Evolutionary conservation across 37 sponge, comb jelly and placozoan species (phyloP).

Genomic region (Eunapius fragilis): DNA sequence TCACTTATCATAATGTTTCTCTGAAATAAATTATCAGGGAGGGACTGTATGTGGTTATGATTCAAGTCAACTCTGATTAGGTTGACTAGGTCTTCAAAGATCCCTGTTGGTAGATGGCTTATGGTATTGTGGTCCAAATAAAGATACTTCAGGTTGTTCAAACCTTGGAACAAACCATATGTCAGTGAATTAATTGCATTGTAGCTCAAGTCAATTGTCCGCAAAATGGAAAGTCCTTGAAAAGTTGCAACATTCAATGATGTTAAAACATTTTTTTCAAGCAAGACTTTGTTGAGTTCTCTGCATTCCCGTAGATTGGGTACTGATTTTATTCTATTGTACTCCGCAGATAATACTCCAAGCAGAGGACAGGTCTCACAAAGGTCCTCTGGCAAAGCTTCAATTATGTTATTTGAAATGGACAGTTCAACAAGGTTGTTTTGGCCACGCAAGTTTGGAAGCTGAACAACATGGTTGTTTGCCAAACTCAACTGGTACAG

Average conservation of each 20-base stretch:
- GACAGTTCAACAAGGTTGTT: constrained; percentile 6
- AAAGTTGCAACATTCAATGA: background rate
- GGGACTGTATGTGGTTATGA: constrained; percentile 10
- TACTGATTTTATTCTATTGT: constrained; percentile 3
- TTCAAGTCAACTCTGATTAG: constrained; percentile 5
- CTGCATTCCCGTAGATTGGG: constrained; percentile 17
- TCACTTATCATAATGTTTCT: background rate
- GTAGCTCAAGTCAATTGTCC: background rate
- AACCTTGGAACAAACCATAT: background rate
- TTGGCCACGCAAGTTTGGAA: constrained; percentile 31
- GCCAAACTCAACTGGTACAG: constrained; percentile 26
- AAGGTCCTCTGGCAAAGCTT: constrained; percentile 41
- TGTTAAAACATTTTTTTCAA: background rate
- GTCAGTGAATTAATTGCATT: constrained; percentile 24
- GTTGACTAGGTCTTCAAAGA: constrained; percentile 3
- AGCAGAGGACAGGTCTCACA: constrained; percentile 11
- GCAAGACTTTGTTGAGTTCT: background rate
- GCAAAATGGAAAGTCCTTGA: background rate
- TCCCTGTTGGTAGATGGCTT: constrained; percentile 11
- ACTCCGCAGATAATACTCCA: background rate
- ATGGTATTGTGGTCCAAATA: constrained; percentile 36
- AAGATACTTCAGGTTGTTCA: background rate
- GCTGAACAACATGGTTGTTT: background rate
- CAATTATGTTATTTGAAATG: constrained; percentile 8
- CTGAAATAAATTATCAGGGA: constrained; percentile 8